Evolutionary conservation across 1,140 invertebrate genomes (phyloP).

Genomic region (Drosophila neocordata): DNA sequence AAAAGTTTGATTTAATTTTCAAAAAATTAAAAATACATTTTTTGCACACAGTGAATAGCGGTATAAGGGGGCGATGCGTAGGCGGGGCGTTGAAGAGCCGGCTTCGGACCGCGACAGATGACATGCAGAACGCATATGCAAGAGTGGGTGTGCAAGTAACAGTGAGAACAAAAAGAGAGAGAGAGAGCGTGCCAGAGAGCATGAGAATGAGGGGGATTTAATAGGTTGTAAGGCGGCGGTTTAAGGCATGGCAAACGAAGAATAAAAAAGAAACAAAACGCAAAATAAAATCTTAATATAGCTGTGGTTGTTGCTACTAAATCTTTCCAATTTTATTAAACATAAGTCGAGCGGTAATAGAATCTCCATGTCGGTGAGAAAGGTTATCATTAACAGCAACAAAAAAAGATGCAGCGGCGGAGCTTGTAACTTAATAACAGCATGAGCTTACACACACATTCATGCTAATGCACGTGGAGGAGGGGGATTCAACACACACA

Average conservation of each 20-base stretch:
- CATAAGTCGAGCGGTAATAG: not conserved
- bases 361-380: constrained; percentile 8
- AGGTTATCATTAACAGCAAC: constrained; percentile 56
- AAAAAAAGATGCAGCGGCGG: constrained; percentile 26
- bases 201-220: constrained; percentile 27
- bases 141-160: constrained; percentile 35
- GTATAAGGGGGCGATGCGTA: constrained; percentile 11
- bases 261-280: constrained; percentile 35
- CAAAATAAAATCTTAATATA: constrained; percentile 42
- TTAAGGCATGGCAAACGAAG: constrained; percentile 19
- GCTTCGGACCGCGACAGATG: constrained; percentile 72
- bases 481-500: constrained; percentile 35
- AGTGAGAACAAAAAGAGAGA: constrained; percentile 34
- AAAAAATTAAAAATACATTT: constrained; percentile 34
- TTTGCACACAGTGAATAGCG: not conserved
- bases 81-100: constrained; percentile 29
- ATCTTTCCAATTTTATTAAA: constrained; percentile 29
- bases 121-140: constrained; percentile 63
- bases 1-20: not conserved
- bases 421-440: constrained; percentile 40
- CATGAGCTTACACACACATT: constrained; percentile 28
- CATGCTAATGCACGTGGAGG: constrained; percentile 2
- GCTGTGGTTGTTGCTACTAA: constrained; percentile 15
- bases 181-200: constrained; percentile 20
- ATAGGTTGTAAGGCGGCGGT: constrained; percentile 21